A percentile compares a stretch with the other conserved stretches of the same genome.
Conservation (phyloP, 2,888 invertebrate genomes). For the Amphipoea lucens region DNA sequence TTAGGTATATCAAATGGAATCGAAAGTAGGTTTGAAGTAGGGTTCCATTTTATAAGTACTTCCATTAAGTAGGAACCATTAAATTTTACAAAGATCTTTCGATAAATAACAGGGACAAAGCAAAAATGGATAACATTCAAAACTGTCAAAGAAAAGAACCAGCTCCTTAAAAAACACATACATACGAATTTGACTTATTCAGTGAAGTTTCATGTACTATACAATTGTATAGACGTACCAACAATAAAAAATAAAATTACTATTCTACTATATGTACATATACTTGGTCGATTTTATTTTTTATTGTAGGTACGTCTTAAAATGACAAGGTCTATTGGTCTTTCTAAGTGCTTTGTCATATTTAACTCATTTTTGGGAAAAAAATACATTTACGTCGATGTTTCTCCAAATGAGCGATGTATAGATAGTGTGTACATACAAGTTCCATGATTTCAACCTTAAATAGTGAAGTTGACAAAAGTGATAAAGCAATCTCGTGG, state of each 20-base stretch:
- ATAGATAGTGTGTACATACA: neutral
- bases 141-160: neutral
- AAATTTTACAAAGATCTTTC: neutral
- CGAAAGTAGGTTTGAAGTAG: neutral
- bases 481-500: too few species aligned
- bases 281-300: too few species aligned
- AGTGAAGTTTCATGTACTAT: too few species aligned
- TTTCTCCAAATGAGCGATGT: too few species aligned
- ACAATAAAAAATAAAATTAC: too few species aligned
- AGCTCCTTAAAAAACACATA: neutral
- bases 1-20: neutral
- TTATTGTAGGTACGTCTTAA: neutral
- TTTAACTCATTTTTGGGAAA: too few species aligned
- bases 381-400: too few species aligned
- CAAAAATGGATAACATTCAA: neutral
- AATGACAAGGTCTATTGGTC: neutral
- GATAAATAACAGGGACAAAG: neutral
- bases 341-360: too few species aligned
- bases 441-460: neutral
- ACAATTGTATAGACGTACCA: too few species aligned
- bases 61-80: slow-evolving; percentile 2
- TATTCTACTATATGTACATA: too few species aligned
- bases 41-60: neutral
- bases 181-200: neutral
- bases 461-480: neutral